These are phyloP conservation scores for Ochropleura plecta DNA, from an alignment of 2,888 invertebrate genomes.

Conservation along the genomic window DNA sequence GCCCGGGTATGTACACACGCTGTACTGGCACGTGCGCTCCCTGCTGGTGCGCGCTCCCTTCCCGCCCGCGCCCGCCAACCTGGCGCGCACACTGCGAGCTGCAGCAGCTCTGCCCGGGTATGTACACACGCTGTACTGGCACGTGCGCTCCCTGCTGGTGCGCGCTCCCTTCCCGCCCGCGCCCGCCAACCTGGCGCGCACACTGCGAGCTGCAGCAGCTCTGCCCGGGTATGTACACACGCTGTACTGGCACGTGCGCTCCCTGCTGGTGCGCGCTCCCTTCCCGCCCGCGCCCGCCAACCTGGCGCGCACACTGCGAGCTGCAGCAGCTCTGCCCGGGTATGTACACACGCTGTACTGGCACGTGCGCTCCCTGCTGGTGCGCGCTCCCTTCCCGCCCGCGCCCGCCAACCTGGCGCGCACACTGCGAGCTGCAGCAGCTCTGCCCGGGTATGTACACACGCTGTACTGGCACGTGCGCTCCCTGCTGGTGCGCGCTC, in stretches of 20 bases:
- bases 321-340: constrained; percentile 81
- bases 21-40: constrained; percentile 96
- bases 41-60: constrained; percentile 96
- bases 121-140: constrained; percentile 93
- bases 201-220: constrained; percentile 91
- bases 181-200: constrained; percentile 94
- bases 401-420: constrained; percentile 95
- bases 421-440: constrained; percentile 91
- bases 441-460: constrained; percentile 66
- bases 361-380: constrained; percentile 95
- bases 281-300: constrained; percentile 96
- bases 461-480: constrained; percentile 96
- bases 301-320: constrained; percentile 93
- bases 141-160: constrained; percentile 95
- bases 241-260: constrained; percentile 96
- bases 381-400: constrained; percentile 96
- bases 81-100: constrained; percentile 93
- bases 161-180: constrained; percentile 96
- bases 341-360: constrained; percentile 92
- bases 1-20: constrained; percentile 79
- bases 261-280: constrained; percentile 95
- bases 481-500: constrained; percentile 95
- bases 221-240: constrained; percentile 73
- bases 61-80: constrained; percentile 95
- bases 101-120: constrained; percentile 79